These are phyloP conservation scores for Palythoa grandis DNA, from an alignment of 92 coral and sea anemone species.

Conservation along the genomic window DNA sequence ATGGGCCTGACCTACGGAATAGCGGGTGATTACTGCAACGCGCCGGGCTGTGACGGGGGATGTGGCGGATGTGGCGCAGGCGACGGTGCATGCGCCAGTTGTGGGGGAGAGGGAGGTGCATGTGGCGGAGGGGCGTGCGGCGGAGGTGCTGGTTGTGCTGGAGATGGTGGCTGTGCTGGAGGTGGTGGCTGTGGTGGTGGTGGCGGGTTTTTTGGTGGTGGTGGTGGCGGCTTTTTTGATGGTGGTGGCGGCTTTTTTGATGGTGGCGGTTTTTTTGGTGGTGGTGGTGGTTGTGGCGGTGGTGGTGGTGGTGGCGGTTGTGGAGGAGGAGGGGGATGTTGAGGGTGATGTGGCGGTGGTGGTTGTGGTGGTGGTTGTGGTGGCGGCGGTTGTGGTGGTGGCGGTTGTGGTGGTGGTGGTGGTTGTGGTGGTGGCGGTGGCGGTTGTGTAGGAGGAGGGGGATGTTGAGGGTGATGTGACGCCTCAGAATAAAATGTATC, in stretches of 20 bases:
- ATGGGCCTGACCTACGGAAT: background rate
- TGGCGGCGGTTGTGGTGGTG: background rate
- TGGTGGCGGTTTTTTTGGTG: no score
- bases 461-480: no score
- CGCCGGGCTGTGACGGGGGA: slow-evolving; percentile 32
- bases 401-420: no score
- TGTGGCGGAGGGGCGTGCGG: background rate
- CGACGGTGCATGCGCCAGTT: background rate
- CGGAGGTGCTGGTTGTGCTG: background rate
- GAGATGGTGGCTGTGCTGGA: background rate
- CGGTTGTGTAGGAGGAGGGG: no score
- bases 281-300: no score
- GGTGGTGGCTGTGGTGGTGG: background rate
- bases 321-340: no score
- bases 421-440: no score
- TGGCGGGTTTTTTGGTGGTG: no score
- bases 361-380: background rate
- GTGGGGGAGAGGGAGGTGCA: background rate
- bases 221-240: no score
- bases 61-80: slow-evolving; percentile 25
- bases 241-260: no score
- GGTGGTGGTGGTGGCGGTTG: no score
- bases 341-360: background rate
- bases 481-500: no score
- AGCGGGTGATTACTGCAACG: background rate